Percentiles rank a stretch among this genome's conserved stretches.
These are phyloP conservation scores for Euthynnus affinis DNA, from an alignment of 2,797 vertebrate species.

Conservation along the genomic window DNA sequence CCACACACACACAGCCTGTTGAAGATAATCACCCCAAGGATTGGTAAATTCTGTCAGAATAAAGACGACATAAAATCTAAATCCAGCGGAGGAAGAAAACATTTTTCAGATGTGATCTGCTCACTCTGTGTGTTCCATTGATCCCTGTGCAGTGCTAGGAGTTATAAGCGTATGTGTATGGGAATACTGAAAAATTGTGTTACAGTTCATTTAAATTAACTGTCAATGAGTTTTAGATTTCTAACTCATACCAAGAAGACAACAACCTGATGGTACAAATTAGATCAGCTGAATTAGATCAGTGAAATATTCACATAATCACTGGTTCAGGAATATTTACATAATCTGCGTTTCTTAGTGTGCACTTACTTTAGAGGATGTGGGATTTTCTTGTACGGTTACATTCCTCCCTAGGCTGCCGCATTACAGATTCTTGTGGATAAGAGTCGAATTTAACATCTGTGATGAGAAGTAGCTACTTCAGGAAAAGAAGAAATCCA, in stretches of 20 bases:
- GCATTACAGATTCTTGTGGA: neutral
- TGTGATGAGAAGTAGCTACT: neutral
- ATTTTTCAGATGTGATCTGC: constrained; percentile 31
- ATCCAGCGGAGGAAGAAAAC: constrained; percentile 18
- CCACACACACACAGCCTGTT: constrained; percentile 8
- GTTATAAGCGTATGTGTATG: neutral
- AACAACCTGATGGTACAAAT: neutral
- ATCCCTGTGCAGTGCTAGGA: neutral
- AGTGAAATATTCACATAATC: neutral
- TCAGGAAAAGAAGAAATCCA: neutral
- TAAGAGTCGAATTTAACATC: neutral
- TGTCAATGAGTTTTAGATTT: neutral
- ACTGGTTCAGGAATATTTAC: neutral
- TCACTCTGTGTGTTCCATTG: neutral
- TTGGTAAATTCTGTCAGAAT: constrained; percentile 55
- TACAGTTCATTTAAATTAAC: neutral
- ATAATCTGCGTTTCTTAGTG: neutral
- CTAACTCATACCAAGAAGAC: neutral
- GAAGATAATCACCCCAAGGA: constrained; percentile 48
- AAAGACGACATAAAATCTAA: constrained; percentile 41
- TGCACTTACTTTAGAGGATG: neutral
- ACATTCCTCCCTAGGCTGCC: no score
- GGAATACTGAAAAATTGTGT: neutral
- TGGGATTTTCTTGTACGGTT: neutral
- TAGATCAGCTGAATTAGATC: neutral